Percentiles rank a stretch among this genome's conserved stretches.
phyloP scores from a whole-genome alignment of 92 coral and sea anemone genomes.

The Porites divaricata region DNA sequence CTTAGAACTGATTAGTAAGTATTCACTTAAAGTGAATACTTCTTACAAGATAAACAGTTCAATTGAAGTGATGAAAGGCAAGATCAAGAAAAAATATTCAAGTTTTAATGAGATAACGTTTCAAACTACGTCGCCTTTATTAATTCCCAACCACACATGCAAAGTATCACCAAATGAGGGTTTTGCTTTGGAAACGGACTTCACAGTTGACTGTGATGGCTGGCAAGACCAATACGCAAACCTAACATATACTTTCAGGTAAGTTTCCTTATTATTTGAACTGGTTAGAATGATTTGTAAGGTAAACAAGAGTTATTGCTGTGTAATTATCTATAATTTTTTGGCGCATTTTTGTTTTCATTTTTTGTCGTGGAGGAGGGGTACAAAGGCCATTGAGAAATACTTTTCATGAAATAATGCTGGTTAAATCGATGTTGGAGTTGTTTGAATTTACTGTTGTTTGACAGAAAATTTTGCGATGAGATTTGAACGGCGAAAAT shows the following conservation, averaged over 20 bases:
- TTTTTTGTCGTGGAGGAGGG: background rate
- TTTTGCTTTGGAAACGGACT: conserved; percentile 60
- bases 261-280: background rate
- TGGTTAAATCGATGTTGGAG: too few species aligned
- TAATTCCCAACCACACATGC: conserved; percentile 15
- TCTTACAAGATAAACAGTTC: conserved; percentile 15
- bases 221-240: conserved; percentile 56
- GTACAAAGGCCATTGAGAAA: too few species aligned
- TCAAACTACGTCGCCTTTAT: conserved; percentile 9
- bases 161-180: conserved; percentile 51
- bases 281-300: background rate
- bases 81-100: background rate
- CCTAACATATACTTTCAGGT: conserved; percentile 65
- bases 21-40: conserved; percentile 21
- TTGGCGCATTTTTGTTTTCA: background rate
- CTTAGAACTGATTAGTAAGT: conserved; percentile 48
- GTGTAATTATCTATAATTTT: too few species aligned
- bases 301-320: background rate
- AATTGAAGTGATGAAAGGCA: background rate
- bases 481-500: too few species aligned
- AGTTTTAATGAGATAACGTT: background rate
- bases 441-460: too few species aligned
- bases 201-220: conserved; percentile 52
- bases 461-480: too few species aligned
- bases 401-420: too few species aligned